Percentiles rank a stretch among this genome's conserved stretches.
phyloP scores from a whole-genome alignment of 1,140 invertebrate genomes.

The Potamilus streckersoni region DNA sequence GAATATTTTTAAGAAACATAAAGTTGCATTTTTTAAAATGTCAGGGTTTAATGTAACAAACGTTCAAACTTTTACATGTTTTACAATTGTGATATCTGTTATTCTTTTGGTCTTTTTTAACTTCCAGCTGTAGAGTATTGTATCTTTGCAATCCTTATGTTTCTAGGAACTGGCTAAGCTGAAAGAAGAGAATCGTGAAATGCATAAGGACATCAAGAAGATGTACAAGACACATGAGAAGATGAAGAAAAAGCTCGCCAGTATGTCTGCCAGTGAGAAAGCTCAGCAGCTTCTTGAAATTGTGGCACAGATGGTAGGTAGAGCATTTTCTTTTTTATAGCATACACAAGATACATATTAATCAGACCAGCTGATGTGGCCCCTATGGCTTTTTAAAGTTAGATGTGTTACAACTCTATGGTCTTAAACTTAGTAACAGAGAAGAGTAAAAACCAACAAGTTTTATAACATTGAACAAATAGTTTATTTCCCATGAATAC shows the following conservation, averaged over 20 bases:
- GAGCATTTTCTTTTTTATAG: no score
- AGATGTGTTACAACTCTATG: no score
- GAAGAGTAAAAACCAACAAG: no score
- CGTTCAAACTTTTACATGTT: background rate
- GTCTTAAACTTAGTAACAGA: no score
- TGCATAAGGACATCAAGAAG: constrained; percentile 54
- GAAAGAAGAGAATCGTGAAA: constrained; percentile 46
- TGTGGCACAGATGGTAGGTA: constrained; percentile 41
- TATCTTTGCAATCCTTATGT: background rate
- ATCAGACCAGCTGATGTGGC: no score
- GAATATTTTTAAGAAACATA: background rate
- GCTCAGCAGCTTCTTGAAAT: constrained; percentile 37
- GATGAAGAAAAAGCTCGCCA: constrained; percentile 41
- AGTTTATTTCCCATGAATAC: no score
- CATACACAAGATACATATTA: no score
- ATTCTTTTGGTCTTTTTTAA: no score
- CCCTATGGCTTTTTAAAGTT: no score
- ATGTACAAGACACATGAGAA: constrained; percentile 43
- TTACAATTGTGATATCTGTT: background rate
- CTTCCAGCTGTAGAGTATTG: background rate
- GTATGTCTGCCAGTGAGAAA: constrained; percentile 33
- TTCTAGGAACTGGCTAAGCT: constrained; percentile 48
- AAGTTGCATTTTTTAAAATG: background rate
- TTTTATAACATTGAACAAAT: no score
- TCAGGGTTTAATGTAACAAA: background rate